Percentiles rank a stretch among this genome's conserved stretches.
phyloP scores from a whole-genome alignment of 2,797 vertebrate genomes.

The Sebastes melanostomus region DNA sequence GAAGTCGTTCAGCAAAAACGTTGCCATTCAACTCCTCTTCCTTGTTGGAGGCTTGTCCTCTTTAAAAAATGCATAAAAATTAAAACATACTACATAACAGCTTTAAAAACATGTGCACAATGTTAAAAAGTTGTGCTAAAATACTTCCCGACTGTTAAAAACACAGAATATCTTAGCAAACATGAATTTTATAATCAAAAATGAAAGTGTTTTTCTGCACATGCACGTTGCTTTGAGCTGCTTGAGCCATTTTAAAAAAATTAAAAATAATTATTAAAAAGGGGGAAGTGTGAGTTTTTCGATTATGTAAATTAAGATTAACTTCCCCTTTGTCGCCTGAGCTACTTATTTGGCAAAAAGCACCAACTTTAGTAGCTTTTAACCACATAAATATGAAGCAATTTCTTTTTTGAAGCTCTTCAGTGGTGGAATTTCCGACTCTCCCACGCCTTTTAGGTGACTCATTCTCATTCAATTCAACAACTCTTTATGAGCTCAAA shows the following conservation, averaged over 20 bases:
- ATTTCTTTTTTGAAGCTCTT: constrained; percentile 67
- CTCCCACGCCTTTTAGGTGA: constrained; percentile 78
- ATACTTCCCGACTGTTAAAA: constrained; percentile 82
- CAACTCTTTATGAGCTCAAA: constrained; percentile 16
- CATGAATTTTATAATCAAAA: constrained; percentile 11
- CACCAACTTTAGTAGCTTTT: neutral
- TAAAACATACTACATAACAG: constrained; percentile 48
- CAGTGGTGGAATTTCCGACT: constrained; percentile 74
- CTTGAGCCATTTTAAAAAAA: constrained; percentile 74
- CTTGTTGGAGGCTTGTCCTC: constrained; percentile 76
- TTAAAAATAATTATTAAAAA: constrained; percentile 82
- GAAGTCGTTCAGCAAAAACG: constrained; percentile 61
- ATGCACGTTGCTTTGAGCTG: constrained; percentile 38
- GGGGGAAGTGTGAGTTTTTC: constrained; percentile 53
- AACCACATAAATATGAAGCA: constrained; percentile 64
- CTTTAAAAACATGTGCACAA: constrained; percentile 54
- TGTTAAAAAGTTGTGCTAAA: constrained; percentile 26
- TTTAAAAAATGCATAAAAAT: constrained; percentile 84
- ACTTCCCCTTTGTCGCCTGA: constrained; percentile 39
- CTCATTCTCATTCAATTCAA: constrained; percentile 72
- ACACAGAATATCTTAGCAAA: neutral
- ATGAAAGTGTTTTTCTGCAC: constrained; percentile 55
- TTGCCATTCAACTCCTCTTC: constrained; percentile 61
- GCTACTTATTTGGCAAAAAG: constrained; percentile 9
- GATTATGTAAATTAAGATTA: constrained; percentile 82